phyloP scores from a whole-genome alignment of 2,888 invertebrate species.

The Heliconius hortense region DNA sequence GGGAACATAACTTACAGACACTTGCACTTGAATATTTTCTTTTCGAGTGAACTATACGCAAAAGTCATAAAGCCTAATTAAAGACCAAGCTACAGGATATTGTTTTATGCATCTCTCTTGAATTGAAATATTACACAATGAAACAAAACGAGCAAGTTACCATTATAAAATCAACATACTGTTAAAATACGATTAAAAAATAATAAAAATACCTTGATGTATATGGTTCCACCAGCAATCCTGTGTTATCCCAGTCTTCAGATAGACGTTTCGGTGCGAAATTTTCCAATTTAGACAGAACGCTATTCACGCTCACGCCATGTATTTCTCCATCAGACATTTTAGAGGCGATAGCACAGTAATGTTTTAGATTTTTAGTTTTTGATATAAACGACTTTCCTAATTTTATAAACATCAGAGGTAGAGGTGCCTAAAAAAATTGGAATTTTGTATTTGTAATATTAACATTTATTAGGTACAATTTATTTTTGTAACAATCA shows the following conservation, averaged over 20 bases:
- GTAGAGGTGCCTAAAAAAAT: slow-evolving; percentile 25
- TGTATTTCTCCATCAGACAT: slow-evolving; percentile 61
- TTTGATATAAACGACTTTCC: slow-evolving; percentile 51
- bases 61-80: no score
- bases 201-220: slow-evolving; percentile 69
- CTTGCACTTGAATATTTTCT: not conserved
- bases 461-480: no score
- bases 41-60: no score
- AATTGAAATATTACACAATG: not conserved
- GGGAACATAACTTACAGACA: not conserved
- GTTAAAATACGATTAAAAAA: not conserved
- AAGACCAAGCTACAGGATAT: no score
- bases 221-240: slow-evolving; percentile 91
- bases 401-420: slow-evolving; percentile 65
- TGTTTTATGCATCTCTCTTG: no score
- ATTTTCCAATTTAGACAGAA: slow-evolving; percentile 83
- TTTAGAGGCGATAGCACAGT: slow-evolving; percentile 51
- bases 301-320: slow-evolving; percentile 74
- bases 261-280: slow-evolving; percentile 88
- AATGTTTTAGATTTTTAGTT: slow-evolving; percentile 48
- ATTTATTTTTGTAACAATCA: no score
- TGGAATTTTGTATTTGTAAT: not conserved
- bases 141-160: not conserved
- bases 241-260: slow-evolving; percentile 97
- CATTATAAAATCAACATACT: not conserved